Base-by-base conservation (phyloP, 2,888 invertebrate genomes). In the Nowickia ferox region DNA sequence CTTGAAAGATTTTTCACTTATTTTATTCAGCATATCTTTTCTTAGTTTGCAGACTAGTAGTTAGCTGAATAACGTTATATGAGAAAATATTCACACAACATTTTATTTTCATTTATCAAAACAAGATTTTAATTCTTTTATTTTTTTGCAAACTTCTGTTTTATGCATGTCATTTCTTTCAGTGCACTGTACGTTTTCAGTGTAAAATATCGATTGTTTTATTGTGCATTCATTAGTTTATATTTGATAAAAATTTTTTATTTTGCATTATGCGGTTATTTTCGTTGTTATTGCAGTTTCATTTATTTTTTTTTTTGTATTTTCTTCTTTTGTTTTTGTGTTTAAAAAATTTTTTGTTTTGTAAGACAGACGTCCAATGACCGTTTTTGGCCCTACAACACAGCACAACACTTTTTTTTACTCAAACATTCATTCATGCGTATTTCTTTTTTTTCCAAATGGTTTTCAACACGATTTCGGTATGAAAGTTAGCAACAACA, bases 341-440 rank as follows among this genome's bases (percentile, higher is more conserved):
- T 51, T 40, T 11, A 38, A 22, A 65, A 44, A 9, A 6, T 40
- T 79, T 53, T 55, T 75, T 53, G 17, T 15, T 68, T 59, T 75
- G 8, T 68, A 75, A 81, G 61, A 15, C 79, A 71, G 75, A 76
- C 75, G 68, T 84, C 80, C 71, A 80, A 66, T 84, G 78, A 80
- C 80, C 80, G 65, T 71, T 72, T 80, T 75, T 71, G 69, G 82
- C 82, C 82, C 82, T 82, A 75, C 30, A 40, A 53, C 51, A 71
- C 30, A 30, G 2, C 30, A 30, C 30, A 51, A 59, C 9, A 61
- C 48, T 19, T 40, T 53, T 79, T 61, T 69, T 69, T 17, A 57
- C 46, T 79, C 40, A 57, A 72, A 55, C 46, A 72, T 80, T 80
- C 74, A 80, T 80, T 80, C 80, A 74, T 72, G 80, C 80, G 80